A percentile compares a stretch with the other conserved stretches of the same genome.
Conservation (phyloP, 2,113 vertebrate species). For the Tyto alba region DNA sequence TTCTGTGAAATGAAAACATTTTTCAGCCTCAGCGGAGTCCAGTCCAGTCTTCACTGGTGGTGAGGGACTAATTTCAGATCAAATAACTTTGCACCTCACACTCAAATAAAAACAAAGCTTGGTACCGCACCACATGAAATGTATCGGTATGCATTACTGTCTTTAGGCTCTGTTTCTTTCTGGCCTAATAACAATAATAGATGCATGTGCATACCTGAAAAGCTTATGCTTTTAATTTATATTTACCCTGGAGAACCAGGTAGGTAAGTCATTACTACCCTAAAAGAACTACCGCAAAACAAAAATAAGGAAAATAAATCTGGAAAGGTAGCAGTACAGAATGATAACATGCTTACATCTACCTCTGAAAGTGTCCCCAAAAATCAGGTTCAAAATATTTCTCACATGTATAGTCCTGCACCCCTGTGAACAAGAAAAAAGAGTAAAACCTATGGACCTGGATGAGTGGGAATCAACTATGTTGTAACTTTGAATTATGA, state of each 20-base stretch:
- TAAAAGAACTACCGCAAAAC: not conserved
- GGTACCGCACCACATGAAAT: rapidly evolving
- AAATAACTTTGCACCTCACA: not conserved
- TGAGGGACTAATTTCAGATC: not conserved
- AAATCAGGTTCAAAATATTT: not conserved
- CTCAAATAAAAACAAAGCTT: not conserved
- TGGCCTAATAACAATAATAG: not conserved
- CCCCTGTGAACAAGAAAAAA: not conserved
- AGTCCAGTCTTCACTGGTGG: not conserved
- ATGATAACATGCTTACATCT: not conserved
- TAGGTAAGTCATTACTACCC: not conserved
- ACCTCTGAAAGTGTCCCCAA: not conserved
- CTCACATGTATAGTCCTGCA: not conserved
- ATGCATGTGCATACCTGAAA: not conserved
- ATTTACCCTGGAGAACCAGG: not conserved
- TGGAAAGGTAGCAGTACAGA: not conserved
- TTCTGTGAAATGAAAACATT: not conserved
- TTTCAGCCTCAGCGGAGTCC: not conserved
- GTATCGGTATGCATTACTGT: not conserved
- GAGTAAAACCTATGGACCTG: not conserved
- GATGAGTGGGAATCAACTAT: not conserved
- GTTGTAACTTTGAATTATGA: not conserved
- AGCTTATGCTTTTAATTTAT: not conserved
- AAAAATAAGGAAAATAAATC: not conserved
- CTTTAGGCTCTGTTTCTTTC: not conserved